phyloP scores from a whole-genome alignment of 2,888 invertebrate genomes.

The Nipponacmea schrenckii region DNA sequence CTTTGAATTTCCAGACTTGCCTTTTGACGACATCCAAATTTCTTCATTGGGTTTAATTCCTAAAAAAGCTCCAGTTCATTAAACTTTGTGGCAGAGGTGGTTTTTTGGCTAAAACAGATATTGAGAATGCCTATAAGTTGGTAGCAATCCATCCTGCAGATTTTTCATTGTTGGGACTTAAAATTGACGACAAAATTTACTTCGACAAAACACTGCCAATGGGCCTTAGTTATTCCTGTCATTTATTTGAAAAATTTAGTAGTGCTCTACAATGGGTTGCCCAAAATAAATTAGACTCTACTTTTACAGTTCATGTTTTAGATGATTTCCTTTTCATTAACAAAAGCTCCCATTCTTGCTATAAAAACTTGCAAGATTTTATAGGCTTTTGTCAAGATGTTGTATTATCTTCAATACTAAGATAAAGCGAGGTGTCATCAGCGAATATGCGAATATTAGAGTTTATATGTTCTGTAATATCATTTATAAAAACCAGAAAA shows the following conservation, averaged over 20 bases:
- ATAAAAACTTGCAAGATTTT: no score
- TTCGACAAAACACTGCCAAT: constrained; percentile 10
- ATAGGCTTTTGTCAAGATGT: no score
- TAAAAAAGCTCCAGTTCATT: not conserved
- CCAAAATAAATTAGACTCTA: not conserved
- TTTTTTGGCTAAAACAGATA: not conserved
- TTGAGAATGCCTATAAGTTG: constrained; percentile 10
- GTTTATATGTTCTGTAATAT: no score
- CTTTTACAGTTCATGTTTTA: not conserved
- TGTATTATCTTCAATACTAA: no score
- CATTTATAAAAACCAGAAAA: no score
- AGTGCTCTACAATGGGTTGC: constrained; percentile 8
- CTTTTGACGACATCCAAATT: not conserved
- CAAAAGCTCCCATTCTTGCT: no score
- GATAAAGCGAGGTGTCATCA: no score
- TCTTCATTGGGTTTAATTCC: not conserved
- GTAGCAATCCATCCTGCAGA: constrained; percentile 13
- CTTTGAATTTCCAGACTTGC: not conserved
- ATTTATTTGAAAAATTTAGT: constrained; percentile 9
- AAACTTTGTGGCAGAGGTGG: not conserved
- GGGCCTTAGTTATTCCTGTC: constrained; percentile 9
- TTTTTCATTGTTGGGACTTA: constrained; percentile 6
- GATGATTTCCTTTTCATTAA: not conserved
- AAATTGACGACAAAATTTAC: not conserved
- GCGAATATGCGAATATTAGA: no score